phyloP scores from a whole-genome alignment of 2,888 invertebrate genomes.

The Graphium colonna region DNA sequence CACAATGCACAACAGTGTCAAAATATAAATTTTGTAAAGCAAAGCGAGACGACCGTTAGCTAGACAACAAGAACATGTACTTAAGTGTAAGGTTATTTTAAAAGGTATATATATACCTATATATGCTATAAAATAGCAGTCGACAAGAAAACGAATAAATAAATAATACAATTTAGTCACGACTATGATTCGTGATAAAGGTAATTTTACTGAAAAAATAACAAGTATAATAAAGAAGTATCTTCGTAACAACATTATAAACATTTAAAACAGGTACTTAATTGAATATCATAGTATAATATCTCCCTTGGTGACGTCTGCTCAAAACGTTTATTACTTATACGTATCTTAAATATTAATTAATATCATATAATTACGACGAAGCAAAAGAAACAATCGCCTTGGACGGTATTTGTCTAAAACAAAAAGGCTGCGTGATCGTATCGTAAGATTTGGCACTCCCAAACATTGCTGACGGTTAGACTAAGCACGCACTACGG shows the following conservation, averaged over 20 bases:
- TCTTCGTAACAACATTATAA: neutral
- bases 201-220: neutral
- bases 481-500: slow-evolving; percentile 4
- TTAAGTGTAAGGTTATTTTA: slow-evolving; percentile 2
- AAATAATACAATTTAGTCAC: neutral
- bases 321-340: neutral
- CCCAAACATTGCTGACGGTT: slow-evolving; percentile 14
- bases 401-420: slow-evolving; percentile 47
- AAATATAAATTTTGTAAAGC: slow-evolving; percentile 33
- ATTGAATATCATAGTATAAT: slow-evolving; percentile 10
- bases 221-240: slow-evolving; percentile 1
- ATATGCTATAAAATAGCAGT: neutral
- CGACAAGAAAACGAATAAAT: neutral
- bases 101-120: neutral
- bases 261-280: slow-evolving; percentile 6
- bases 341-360: slow-evolving; percentile 13
- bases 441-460: slow-evolving; percentile 28
- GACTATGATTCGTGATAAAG: neutral
- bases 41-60: slow-evolving; percentile 45
- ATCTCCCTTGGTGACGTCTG: slow-evolving; percentile 12
- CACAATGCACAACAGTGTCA: slow-evolving; percentile 24
- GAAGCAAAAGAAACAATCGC: slow-evolving; percentile 49
- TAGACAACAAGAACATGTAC: neutral
- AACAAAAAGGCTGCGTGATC: slow-evolving; percentile 33
- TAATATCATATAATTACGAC: slow-evolving; percentile 33